Percentiles rank a stretch among this genome's conserved stretches.
Evolutionary conservation across 2,797 vertebrate genomes (phyloP).

Genomic region (Chromobotia macracanthus): DNA sequence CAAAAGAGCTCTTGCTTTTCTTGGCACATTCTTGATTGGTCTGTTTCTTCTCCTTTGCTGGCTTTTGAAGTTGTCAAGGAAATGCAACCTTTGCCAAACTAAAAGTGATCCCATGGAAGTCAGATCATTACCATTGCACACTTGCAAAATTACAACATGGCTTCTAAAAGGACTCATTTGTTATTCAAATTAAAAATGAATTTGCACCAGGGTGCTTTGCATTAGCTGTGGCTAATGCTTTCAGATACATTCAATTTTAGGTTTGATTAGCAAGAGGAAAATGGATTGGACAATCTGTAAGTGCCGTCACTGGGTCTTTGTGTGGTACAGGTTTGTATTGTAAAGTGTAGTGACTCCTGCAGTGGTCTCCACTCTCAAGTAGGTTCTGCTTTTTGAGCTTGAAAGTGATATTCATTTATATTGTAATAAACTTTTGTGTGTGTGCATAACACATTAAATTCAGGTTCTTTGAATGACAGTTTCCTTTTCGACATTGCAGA

Average conservation of each 20-base stretch:
- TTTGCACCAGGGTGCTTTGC: slow-evolving; percentile 55
- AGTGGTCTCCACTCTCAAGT: neutral
- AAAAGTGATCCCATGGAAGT: slow-evolving; percentile 60
- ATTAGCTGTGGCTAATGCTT: slow-evolving; percentile 56
- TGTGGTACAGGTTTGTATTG: neutral
- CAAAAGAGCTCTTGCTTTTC: slow-evolving; percentile 9
- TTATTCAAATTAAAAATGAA: slow-evolving; percentile 70
- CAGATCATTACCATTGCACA: slow-evolving; percentile 62
- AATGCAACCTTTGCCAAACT: slow-evolving; percentile 68
- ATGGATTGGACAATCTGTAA: slow-evolving; percentile 36
- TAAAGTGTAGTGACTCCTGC: neutral
- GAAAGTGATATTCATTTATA: neutral
- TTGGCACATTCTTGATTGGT: slow-evolving; percentile 12
- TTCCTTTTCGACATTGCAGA: neutral
- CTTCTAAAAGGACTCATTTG: slow-evolving; percentile 72
- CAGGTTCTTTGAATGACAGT: neutral
- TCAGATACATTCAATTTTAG: slow-evolving; percentile 59
- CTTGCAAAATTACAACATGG: slow-evolving; percentile 63
- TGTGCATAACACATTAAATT: neutral
- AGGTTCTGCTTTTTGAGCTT: neutral
- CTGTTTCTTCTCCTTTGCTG: slow-evolving; percentile 37
- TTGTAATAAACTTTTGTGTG: neutral
- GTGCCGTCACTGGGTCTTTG: neutral
- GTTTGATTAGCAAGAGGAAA: slow-evolving; percentile 59
- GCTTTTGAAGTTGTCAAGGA: slow-evolving; percentile 68